Evolutionary conservation across 2,888 invertebrate genomes (phyloP).

Genomic region (Sepioteuthis lessoniana): DNA sequence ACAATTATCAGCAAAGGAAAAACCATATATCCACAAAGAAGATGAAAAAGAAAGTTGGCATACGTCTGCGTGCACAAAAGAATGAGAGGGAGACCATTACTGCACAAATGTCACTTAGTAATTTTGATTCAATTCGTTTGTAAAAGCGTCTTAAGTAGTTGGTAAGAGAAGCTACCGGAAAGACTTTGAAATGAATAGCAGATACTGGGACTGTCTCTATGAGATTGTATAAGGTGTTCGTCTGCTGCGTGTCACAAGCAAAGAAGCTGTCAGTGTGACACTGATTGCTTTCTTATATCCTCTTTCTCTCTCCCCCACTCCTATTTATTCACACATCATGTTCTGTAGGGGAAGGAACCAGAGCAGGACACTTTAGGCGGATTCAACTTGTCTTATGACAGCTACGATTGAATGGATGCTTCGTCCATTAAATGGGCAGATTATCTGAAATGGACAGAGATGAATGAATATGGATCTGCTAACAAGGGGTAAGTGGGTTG

Average conservation of each 20-base stretch:
- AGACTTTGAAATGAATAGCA: not conserved
- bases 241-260: not conserved
- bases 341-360: not conserved
- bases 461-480: not conserved
- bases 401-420: conserved; percentile 4
- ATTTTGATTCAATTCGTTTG: not conserved
- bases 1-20: not conserved
- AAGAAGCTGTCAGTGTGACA: not conserved
- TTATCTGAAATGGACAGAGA: conserved; percentile 20
- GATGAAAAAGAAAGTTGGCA: not conserved
- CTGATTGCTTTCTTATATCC: not conserved
- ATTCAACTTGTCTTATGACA: not conserved
- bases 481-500: not conserved
- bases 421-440: not conserved
- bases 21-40: not conserved
- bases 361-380: not conserved
- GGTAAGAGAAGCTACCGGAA: conserved; percentile 20
- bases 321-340: not conserved
- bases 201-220: not conserved
- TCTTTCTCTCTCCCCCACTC: not conserved
- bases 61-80: conserved; percentile 1
- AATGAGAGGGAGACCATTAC: not conserved
- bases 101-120: not conserved
- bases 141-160: conserved; percentile 2
- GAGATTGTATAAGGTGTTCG: not conserved